Percentiles rank a stretch among this genome's conserved stretches.
These are phyloP conservation scores for Seira musarum DNA, from an alignment of 2,888 invertebrate genomes.

Conservation along the genomic window DNA sequence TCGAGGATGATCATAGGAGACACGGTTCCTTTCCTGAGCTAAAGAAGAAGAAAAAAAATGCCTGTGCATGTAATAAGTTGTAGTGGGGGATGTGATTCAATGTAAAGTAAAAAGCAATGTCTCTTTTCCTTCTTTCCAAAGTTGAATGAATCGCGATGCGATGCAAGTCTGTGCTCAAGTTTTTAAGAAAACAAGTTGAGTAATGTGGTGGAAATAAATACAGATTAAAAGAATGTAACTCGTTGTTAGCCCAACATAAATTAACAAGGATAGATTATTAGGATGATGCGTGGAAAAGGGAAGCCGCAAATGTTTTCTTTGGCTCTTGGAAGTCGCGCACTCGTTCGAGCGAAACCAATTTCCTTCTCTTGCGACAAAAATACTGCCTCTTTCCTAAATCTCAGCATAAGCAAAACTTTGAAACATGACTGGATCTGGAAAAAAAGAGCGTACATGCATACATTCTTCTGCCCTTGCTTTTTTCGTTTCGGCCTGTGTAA, in stretches of 20 bases:
- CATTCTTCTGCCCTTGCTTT: no score
- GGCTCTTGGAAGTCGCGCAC: slow-evolving; percentile 69
- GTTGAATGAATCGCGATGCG: not conserved
- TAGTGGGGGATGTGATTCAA: no score
- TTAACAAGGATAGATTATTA: slow-evolving; percentile 70
- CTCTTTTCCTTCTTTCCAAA: not conserved
- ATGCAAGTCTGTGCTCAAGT: not conserved
- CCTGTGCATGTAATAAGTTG: no score
- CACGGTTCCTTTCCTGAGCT: slow-evolving; percentile 68
- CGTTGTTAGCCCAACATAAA: slow-evolving; percentile 70
- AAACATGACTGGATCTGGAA: no score
- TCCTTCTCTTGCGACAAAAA: slow-evolving; percentile 69
- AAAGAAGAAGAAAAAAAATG: no score
- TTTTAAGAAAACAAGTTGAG: slow-evolving; percentile 40
- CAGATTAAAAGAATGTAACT: slow-evolving; percentile 70
- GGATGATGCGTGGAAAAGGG: slow-evolving; percentile 68
- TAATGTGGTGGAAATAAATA: slow-evolving; percentile 69
- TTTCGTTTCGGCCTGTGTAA: no score
- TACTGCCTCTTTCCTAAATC: slow-evolving; percentile 67
- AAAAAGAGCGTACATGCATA: no score
- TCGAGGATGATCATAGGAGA: slow-evolving; percentile 70
- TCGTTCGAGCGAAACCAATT: slow-evolving; percentile 70
- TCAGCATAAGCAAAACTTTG: no score
- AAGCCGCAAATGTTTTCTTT: slow-evolving; percentile 70
- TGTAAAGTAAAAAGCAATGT: no score